Conservation (phyloP, 2,113 vertebrate species). For the Rhinogobius similis region DNA sequence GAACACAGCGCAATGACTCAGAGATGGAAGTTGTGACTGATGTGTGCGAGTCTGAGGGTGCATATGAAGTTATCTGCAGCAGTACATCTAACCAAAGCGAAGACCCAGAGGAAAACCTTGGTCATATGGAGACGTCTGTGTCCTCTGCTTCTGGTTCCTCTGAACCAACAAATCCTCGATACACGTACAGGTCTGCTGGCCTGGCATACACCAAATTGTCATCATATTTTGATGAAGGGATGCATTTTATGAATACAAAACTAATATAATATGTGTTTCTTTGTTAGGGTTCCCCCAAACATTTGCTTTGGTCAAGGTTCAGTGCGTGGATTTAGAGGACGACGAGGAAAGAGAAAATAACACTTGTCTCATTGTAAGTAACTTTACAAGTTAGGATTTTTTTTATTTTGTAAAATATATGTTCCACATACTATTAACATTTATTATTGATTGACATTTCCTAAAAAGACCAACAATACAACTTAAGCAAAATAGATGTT, state of each 20-base stretch:
- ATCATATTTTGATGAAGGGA: not conserved
- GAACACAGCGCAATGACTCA: conserved; percentile 25
- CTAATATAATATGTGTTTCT: conserved; percentile 8
- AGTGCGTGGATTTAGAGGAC: conserved; percentile 82
- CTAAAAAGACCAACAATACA: not conserved
- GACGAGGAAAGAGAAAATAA: conserved; percentile 79
- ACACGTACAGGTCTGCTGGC: conserved; percentile 78
- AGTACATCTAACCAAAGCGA: conserved; percentile 6
- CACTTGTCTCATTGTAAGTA: conserved; percentile 6
- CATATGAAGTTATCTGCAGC: conserved; percentile 57
- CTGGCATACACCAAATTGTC: not conserved
- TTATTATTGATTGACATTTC: not conserved
- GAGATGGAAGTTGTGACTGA: conserved; percentile 55
- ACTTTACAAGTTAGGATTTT: not conserved
- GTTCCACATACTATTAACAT: not conserved
- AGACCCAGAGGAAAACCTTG: conserved; percentile 31
- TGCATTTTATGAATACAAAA: not conserved
- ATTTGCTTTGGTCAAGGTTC: conserved; percentile 88
- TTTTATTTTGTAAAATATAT: not conserved
- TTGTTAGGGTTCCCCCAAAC: conserved; percentile 79
- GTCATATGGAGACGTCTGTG: not conserved
- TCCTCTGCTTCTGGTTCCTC: conserved; percentile 13
- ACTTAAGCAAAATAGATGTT: not conserved
- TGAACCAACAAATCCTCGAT: conserved; percentile 51
- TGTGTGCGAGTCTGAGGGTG: conserved; percentile 43